Evolutionary conservation across 2,888 invertebrate genomes (phyloP).

Genomic region (Drosophila ezoana): DNA sequence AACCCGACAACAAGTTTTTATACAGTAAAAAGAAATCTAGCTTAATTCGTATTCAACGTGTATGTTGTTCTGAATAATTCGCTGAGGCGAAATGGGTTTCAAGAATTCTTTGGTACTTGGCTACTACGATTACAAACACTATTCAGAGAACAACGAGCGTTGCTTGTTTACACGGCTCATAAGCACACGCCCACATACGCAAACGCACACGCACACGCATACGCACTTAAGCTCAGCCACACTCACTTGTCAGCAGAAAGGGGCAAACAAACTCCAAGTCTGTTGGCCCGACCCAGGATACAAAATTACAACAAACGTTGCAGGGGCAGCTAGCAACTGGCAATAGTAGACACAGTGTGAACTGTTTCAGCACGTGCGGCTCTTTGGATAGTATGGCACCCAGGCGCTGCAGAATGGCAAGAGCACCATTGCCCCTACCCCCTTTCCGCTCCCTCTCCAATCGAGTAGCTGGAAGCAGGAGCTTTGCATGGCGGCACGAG

Average conservation of each 20-base stretch:
- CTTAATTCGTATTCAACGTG: too few relatives aligned
- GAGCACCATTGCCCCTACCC: neutral
- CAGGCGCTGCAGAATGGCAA: neutral
- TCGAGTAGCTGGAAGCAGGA: too few relatives aligned
- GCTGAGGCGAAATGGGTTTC: conserved; percentile 1
- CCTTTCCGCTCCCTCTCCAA: too few relatives aligned
- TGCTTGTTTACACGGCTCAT: conserved; percentile 47
- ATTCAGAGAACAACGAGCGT: conserved; percentile 18
- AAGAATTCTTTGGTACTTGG: conserved; percentile 7
- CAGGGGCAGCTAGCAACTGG: conserved; percentile 4
- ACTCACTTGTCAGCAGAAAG: conserved; percentile 37
- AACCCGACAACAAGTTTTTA: too few relatives aligned
- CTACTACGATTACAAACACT: conserved; percentile 25
- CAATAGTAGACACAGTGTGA: conserved; percentile 4
- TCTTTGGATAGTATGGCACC: conserved; percentile 8
- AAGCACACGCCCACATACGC: conserved; percentile 16
- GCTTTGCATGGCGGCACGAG: neutral
- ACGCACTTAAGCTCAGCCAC: conserved; percentile 12
- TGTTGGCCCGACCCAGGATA: conserved; percentile 8
- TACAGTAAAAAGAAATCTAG: too few relatives aligned
- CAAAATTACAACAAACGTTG: conserved; percentile 42
- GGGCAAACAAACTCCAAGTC: conserved; percentile 42
- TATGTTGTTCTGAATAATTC: too few relatives aligned
- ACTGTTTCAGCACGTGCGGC: conserved; percentile 28
- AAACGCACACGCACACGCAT: conserved; percentile 4